Base-by-base conservation (phyloP, 2,888 invertebrate species). In the Acleris cristana region DNA sequence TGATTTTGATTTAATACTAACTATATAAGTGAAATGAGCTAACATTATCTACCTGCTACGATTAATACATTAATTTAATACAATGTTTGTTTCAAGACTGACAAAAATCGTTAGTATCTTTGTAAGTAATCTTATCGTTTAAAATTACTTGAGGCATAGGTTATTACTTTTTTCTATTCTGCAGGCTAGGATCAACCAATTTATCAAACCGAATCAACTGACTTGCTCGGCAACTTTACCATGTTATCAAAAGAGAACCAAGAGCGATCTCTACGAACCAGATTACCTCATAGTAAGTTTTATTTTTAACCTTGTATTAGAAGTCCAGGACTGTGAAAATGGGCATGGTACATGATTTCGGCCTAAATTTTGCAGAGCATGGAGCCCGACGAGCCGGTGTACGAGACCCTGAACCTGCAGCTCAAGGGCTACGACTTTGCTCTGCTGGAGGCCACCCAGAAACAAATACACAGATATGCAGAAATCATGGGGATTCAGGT, bases 341-440 rank as follows among this genome's bases (percentile, higher is more conserved):
- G 40, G 18, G 19, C 12, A 8, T 34, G 3, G 10, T 34, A 26
- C 21, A 55, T 26, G 44, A 51, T 54, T 44, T 14, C 10, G 18
- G 1, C n/a, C 10, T 19, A 3, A 10, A 44, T n/a, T 3, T 93
- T 94, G 55, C 80, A 95, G 95, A 88, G 88, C 70, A 89, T 94
- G 88, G 94, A 95, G 84, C 93, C 96, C 0, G 95, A 96, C 84
- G 94, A 95, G 72, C 96, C 97, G 2, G 88, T 95, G 16, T 96
- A 97, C 85, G 95, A 96, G 70, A 92, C 94, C 16, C 79, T 98
- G 16, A 97, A 97, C 84, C 90, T 99, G 23, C 96, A 96, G 87
- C 85, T 98, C 53, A 96, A 94, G 79, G 96, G 98, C 1, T 97
- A 98, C 83, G 97, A 97, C 82, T 98, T 93, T 87, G 94, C 97